Conservation (phyloP, 2,888 invertebrate species). For the Theristus sp. region DNA sequence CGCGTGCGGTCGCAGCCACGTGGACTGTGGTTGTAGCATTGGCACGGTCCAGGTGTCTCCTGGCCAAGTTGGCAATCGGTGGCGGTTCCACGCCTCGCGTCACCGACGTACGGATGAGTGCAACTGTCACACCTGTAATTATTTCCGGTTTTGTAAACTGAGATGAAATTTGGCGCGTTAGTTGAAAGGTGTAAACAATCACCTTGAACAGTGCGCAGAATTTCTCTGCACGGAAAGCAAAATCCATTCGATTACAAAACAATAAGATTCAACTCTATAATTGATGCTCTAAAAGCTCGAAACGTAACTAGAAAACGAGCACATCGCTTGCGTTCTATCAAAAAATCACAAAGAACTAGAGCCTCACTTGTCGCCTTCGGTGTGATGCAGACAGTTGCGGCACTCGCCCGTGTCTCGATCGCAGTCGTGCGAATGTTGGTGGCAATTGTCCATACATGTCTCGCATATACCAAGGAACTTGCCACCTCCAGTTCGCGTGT, state of each 20-base stretch:
- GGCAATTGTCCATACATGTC: constrained; percentile 51
- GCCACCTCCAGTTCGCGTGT: constrained; percentile 43
- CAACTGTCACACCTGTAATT: constrained; percentile 34
- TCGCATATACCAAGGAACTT: constrained; percentile 68
- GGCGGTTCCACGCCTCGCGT: constrained; percentile 29
- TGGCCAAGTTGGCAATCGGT: constrained; percentile 22
- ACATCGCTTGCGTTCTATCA: too few relatives aligned
- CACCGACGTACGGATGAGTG: constrained; percentile 37
- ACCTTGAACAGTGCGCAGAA: background rate
- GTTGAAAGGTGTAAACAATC: background rate
- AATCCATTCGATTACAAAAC: too few relatives aligned
- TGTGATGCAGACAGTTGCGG: constrained; percentile 37
- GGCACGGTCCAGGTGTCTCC: constrained; percentile 27
- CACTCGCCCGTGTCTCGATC: constrained; percentile 67
- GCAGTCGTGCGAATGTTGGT: constrained; percentile 64
- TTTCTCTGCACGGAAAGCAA: background rate
- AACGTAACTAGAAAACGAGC: too few relatives aligned
- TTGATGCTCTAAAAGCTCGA: too few relatives aligned
- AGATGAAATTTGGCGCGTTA: background rate
- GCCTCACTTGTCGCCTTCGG: constrained; percentile 33
- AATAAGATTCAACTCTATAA: too few relatives aligned
- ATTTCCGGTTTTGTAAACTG: too few relatives aligned
- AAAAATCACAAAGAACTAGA: too few relatives aligned
- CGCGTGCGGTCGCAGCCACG: constrained; percentile 26
- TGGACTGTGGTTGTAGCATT: constrained; percentile 34